A percentile compares a stretch with the other conserved stretches of the same genome.
phyloP scores from a whole-genome alignment of 2,113 vertebrate genomes.

The Miniopterus natalensis region DNA sequence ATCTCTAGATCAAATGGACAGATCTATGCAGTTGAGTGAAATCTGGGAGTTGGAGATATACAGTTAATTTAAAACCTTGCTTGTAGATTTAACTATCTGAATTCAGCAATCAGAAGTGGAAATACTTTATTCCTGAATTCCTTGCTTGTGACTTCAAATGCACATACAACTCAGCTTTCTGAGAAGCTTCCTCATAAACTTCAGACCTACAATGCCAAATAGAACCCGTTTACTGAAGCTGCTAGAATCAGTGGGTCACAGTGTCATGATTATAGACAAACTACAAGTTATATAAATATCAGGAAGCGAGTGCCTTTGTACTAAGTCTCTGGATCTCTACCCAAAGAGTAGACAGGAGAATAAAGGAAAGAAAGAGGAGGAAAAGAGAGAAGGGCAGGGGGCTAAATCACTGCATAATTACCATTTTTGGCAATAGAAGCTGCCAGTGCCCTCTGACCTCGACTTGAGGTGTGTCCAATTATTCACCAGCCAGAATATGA shows the following conservation, averaged over 20 bases:
- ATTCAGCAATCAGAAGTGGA: background rate
- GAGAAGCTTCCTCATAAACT: background rate
- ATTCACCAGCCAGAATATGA: background rate
- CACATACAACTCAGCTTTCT: background rate
- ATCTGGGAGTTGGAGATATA: background rate
- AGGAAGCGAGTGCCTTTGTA: background rate
- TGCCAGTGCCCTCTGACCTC: no score
- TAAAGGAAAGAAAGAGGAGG: background rate
- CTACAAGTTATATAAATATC: background rate
- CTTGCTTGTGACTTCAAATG: background rate
- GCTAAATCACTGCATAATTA: background rate
- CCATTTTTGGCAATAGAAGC: background rate
- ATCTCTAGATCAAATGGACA: background rate
- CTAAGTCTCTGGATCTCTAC: background rate
- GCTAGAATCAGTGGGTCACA: background rate
- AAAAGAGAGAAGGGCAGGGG: background rate
- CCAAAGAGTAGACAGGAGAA: background rate
- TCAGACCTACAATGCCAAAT: background rate
- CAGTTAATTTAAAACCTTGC: background rate
- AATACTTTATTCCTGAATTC: background rate
- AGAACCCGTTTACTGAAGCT: background rate
- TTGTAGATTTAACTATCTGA: background rate
- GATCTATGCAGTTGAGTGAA: background rate
- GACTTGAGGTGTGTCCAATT: fast-evolving
- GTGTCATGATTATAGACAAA: background rate